Evolutionary conservation across 53 echinoderm and acorn worm species (phyloP).

Genomic region (Zoroaster sp.): DNA sequence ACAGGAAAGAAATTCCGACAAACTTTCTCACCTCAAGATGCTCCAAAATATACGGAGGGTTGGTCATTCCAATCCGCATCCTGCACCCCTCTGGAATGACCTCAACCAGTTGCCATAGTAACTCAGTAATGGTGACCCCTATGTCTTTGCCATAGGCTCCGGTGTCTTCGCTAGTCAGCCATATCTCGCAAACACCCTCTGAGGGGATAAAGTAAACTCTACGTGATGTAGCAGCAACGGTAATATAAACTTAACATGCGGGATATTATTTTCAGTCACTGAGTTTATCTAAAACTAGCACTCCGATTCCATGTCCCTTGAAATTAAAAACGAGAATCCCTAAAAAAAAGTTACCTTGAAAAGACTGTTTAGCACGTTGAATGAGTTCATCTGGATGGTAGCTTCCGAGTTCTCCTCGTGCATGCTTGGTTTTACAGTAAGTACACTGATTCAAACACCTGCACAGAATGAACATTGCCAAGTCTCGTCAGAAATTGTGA

Average conservation of each 20-base stretch:
- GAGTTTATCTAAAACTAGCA: no score
- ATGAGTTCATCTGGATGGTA: slow-evolving; percentile 91
- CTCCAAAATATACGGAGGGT: slow-evolving; percentile 97
- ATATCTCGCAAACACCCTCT: slow-evolving; percentile 99
- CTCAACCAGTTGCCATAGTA: slow-evolving; percentile 90
- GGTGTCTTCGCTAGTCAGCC: slow-evolving; percentile 98
- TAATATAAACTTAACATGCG: no score
- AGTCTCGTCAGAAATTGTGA: not conserved
- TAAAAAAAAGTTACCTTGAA: slow-evolving; percentile 71
- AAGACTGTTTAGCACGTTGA: slow-evolving; percentile 90
- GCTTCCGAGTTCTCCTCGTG: slow-evolving; percentile 96
- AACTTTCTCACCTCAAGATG: slow-evolving; percentile 85
- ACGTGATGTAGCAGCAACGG: no score
- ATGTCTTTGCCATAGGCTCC: slow-evolving; percentile 98
- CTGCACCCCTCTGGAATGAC: slow-evolving; percentile 96
- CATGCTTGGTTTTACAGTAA: slow-evolving; percentile 99
- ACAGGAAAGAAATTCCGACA: no score
- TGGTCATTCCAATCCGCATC: slow-evolving; percentile 99
- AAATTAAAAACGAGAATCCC: not conserved
- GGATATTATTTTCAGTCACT: no score
- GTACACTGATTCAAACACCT: slow-evolving; percentile 98
- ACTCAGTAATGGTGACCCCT: slow-evolving; percentile 90
- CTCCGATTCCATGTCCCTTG: no score
- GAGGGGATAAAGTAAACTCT: not conserved
- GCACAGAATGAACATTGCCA: no score